phyloP scores from a whole-genome alignment of 2,113 vertebrate species.

The Brachyistius frenatus region DNA sequence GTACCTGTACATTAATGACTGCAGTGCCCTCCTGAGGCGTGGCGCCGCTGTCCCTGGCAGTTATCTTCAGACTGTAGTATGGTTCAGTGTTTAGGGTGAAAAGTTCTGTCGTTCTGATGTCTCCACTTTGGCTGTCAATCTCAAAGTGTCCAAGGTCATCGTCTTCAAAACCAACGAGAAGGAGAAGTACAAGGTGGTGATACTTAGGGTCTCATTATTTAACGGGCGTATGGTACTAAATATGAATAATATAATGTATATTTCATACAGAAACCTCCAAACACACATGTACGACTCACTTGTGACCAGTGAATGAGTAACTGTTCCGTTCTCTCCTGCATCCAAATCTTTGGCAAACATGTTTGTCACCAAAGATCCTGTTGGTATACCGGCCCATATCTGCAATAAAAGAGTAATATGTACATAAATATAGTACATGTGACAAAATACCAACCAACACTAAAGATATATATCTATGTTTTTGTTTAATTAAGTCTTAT shows the following conservation, averaged over 20 bases:
- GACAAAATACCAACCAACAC: too few relatives aligned
- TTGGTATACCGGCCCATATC: conserved; percentile 88
- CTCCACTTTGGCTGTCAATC: conserved; percentile 88
- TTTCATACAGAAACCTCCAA: too few relatives aligned
- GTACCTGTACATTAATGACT: conserved; percentile 89
- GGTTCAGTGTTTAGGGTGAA: conserved; percentile 77
- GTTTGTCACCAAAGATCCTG: conserved; percentile 86
- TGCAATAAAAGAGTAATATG: conserved; percentile 60
- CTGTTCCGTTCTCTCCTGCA: conserved; percentile 88
- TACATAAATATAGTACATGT: too few relatives aligned
- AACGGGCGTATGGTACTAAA: too few relatives aligned
- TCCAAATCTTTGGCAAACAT: conserved; percentile 93
- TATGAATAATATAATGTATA: too few relatives aligned
- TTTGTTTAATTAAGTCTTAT: too few relatives aligned
- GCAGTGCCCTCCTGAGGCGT: conserved; percentile 83
- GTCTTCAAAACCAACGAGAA: conserved; percentile 58
- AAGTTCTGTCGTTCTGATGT: conserved; percentile 84
- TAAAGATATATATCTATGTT: too few relatives aligned
- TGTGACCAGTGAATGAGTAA: conserved; percentile 86
- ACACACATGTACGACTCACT: conserved; percentile 75
- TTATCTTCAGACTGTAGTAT: conserved; percentile 84
- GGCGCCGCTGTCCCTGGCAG: conserved; percentile 87
- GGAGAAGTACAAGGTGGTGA: conserved; percentile 23
- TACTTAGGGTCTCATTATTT: not conserved
- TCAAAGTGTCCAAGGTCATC: conserved; percentile 84